A percentile compares a stretch with the other conserved stretches of the same genome.
These are phyloP conservation scores for Hafferia zeledoni DNA, from an alignment of 2,797 vertebrate species.

Conservation along the genomic window DNA sequence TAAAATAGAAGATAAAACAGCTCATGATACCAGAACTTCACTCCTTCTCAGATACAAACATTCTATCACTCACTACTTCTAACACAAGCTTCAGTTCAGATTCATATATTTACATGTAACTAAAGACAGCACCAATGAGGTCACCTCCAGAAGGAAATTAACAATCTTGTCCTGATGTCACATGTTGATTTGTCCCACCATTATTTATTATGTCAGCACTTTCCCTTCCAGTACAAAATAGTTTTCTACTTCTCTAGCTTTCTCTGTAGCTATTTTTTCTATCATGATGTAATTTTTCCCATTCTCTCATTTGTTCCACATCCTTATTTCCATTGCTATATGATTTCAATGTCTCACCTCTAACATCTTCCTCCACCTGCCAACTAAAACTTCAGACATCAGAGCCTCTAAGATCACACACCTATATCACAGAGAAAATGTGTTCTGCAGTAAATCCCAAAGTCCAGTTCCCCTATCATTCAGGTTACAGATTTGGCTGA, in stretches of 20 bases:
- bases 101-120: not conserved
- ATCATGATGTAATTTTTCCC: not conserved
- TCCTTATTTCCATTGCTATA: slow-evolving; percentile 4
- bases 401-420: not conserved
- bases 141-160: slow-evolving; percentile 20
- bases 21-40: not conserved
- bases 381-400: not conserved
- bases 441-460: not conserved
- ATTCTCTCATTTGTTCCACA: slow-evolving; percentile 6
- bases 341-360: not conserved
- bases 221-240: slow-evolving; percentile 10
- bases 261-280: slow-evolving; percentile 21
- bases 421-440: not conserved
- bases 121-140: not conserved
- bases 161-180: not conserved
- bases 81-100: not conserved
- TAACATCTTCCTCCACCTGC: not conserved
- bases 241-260: not conserved
- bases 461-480: not conserved
- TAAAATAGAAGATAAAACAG: slow-evolving; percentile 58
- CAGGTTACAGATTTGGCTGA: not conserved
- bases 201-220: not conserved
- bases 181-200: not conserved
- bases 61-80: not conserved
- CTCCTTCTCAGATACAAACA: not conserved